Base-by-base conservation (phyloP, 2,113 vertebrate genomes). In the Hyperopisus bebe region DNA sequence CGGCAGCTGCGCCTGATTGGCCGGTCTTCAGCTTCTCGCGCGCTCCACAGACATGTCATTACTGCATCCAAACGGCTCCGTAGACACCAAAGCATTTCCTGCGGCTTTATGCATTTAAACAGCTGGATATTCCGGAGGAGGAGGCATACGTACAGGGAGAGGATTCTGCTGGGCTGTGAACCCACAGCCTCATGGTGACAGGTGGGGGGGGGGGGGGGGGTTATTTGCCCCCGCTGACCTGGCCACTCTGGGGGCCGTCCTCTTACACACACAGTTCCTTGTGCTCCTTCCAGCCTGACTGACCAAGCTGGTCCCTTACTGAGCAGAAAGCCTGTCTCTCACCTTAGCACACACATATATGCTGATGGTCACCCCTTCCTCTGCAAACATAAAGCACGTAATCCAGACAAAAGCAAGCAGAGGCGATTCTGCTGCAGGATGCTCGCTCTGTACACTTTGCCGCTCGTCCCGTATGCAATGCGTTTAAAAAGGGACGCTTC, bases 351-450 rank as follows among this genome's bases (percentile, higher is more conserved):
- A 55, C 58, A 91, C 88, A 89, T 91, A 88, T 88, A 21, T 70
- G 87, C 90, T 39, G 62, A 90, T 92, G 92, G 90, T 93, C 91
- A 91, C 91, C 91, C 92, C 53, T n/a, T 70, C 24, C 35, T 51
- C 55, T 87, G 89, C 90, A 42, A 47, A 74, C 46, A 47, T 90
- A 91, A 90, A 88, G 58, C 53, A 88, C 48, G 10, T 13, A 93
- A 91, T 62, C 92, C 91, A 88, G 92, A 89, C 92, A 91, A 89
- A 92, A 92, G 89, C 84, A 94, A 94, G 94, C 94, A 93, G 94
- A 93, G 94, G 91, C n/a, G 90, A 89, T 93, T 93, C 92, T 91
- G 92, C 44, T 48, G 10, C 21, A 74, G 27, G 13, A 35, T 11
- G 55, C 82, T 55, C 55, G 50, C 55, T 17, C 35, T 88, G 89